Evolutionary conservation across 2,888 invertebrate species (phyloP).

Genomic region (Caradrina clavipalpis): DNA sequence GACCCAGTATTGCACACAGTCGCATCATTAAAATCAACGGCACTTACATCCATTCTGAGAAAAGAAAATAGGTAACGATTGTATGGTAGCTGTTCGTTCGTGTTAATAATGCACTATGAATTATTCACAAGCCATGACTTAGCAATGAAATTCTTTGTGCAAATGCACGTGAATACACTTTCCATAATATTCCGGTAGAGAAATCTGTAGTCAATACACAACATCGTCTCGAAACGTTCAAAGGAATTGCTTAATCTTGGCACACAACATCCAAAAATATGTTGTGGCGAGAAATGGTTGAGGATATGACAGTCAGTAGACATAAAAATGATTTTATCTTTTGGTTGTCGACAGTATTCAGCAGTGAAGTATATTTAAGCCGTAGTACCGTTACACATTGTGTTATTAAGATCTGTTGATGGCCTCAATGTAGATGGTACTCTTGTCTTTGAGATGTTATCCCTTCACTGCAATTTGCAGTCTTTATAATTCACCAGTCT

Average conservation of each 20-base stretch:
- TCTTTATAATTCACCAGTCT: neutral
- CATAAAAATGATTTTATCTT: conserved; percentile 54
- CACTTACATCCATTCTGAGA: conserved; percentile 70
- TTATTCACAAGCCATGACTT: conserved; percentile 78
- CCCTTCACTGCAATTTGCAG: conserved; percentile 8
- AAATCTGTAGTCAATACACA: conserved; percentile 47
- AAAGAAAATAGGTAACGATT: conserved; percentile 81
- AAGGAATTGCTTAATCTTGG: conserved; percentile 39
- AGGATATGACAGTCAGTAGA: conserved; percentile 40
- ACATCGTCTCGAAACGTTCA: conserved; percentile 9
- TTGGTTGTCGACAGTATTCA: conserved; percentile 39
- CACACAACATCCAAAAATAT: conserved; percentile 54
- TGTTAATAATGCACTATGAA: conserved; percentile 80
- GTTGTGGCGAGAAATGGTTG: conserved; percentile 33
- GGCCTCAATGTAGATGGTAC: conserved; percentile 26
- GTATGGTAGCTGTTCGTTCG: conserved; percentile 67
- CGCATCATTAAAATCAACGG: conserved; percentile 60
- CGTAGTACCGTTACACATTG: conserved; percentile 49
- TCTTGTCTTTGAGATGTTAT: conserved; percentile 29
- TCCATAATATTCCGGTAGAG: conserved; percentile 70
- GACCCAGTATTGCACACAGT: conserved; percentile 34
- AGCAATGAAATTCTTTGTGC: conserved; percentile 75
- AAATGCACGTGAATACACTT: conserved; percentile 71
- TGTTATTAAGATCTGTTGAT: conserved; percentile 55
- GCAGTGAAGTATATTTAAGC: conserved; percentile 33